These are phyloP conservation scores for Himalopsyche japonica DNA, from an alignment of 2,888 invertebrate genomes.

Conservation along the genomic window DNA sequence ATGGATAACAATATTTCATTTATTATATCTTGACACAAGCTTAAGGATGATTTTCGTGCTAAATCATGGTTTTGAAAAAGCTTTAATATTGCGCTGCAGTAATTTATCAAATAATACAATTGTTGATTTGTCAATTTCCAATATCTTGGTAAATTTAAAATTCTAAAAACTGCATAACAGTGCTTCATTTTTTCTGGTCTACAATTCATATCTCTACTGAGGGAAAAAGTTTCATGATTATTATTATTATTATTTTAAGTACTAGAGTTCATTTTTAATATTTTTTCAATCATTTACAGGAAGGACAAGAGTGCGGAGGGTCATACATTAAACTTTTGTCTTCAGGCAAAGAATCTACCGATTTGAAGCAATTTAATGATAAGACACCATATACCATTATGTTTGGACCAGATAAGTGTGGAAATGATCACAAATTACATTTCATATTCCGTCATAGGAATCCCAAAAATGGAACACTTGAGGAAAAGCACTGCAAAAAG, in stretches of 20 bases:
- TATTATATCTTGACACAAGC: too few relatives aligned
- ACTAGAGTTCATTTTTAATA: background rate
- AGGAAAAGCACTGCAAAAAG: constrained; percentile 96
- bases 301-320: constrained; percentile 98
- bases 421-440: constrained; percentile 90
- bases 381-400: constrained; percentile 98
- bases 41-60: too few relatives aligned
- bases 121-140: background rate
- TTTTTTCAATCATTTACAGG: constrained; percentile 59
- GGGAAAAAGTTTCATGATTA: background rate
- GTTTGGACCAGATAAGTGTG: constrained; percentile 99
- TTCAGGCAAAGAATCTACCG: constrained; percentile 67
- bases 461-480: constrained; percentile 84
- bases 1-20: too few relatives aligned
- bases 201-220: background rate
- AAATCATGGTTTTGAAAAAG: too few relatives aligned
- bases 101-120: too few relatives aligned
- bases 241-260: background rate
- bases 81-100: too few relatives aligned
- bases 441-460: constrained; percentile 95
- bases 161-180: too few relatives aligned
- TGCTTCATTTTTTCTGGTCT: too few relatives aligned
- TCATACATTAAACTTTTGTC: constrained; percentile 94
- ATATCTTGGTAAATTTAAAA: too few relatives aligned
- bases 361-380: constrained; percentile 86